Conservation (phyloP, 2,797 vertebrate species). For the Acrossocheilus fasciatus region DNA sequence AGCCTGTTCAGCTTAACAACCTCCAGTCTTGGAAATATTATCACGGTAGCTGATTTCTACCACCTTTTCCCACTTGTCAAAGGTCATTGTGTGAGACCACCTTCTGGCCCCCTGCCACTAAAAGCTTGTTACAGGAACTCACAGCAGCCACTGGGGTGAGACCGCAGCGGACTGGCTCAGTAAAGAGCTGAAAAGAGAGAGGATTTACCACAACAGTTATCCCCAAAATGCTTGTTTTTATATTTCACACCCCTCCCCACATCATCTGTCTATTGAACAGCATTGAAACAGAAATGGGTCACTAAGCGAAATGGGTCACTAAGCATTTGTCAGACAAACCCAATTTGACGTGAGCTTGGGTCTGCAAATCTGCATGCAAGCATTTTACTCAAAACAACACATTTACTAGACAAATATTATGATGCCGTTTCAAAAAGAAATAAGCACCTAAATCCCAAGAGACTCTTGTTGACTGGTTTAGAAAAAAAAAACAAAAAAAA, state of each 20-base stretch:
- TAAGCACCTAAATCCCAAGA: background rate
- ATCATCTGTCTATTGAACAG: conserved; percentile 35
- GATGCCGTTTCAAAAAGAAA: background rate
- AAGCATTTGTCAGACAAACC: conserved; percentile 28
- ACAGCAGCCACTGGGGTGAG: background rate
- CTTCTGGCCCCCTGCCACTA: background rate
- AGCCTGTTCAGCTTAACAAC: background rate
- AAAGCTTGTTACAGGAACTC: conserved; percentile 1
- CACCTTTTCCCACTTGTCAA: conserved; percentile 21
- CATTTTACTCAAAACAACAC: background rate
- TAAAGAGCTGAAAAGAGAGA: background rate
- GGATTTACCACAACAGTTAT: background rate
- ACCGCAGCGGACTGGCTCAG: background rate
- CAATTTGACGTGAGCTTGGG: conserved; percentile 12
- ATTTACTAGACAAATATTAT: conserved; percentile 29
- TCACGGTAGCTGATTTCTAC: background rate
- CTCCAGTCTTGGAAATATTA: background rate
- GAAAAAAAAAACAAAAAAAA: background rate
- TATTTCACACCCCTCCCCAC: background rate
- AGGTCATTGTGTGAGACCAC: conserved; percentile 15
- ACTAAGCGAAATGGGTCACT: conserved; percentile 44
- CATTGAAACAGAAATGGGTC: conserved; percentile 23
- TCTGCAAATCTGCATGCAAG: conserved; percentile 23
- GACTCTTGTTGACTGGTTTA: background rate
- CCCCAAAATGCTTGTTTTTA: background rate